Base-by-base conservation (phyloP, 2,113 vertebrate species). In the Hoplias malabaricus region DNA sequence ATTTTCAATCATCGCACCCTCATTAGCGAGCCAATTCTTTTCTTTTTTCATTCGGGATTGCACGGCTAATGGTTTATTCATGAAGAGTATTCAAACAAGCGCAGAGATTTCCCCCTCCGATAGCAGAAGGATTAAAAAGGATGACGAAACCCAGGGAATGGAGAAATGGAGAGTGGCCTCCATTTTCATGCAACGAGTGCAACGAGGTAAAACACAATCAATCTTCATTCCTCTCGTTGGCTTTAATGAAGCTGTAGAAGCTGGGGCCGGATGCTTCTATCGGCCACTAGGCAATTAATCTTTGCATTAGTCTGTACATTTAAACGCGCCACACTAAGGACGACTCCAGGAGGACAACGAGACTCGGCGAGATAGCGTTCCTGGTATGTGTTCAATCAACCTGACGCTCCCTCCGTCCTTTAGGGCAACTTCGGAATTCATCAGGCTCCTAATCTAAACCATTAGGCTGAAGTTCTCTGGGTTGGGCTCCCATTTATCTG, bases 31-130 rank as follows among this genome's bases (percentile, higher is more conserved):
- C 54, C 29, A 57, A 19, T 59, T 76, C 48, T 62, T 40, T 66
- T 72, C 67, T 74, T 29, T 13, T 72, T 31, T 67, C 63, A 73
- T 59, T n/a, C 23, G 59, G 84, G 78, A 85, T 62, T 72, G 77
- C 25, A 2, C 36, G 57, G 75, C 27, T 78, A 61, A 89, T 87
- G 79, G 76, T 85, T 83, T 86, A 90, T 88, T 89, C 83, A 90
- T 89, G 81, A 89, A 78, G 31, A 25, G 25, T 68, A 85, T 72
- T 67, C 59, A 82, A 85, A 89, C 3, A 36, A 85, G 82, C 84
- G 82, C 83, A 57, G 75, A 79, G 80, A 86, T 83, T 78, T 88
- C 83, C 81, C 79, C 57, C 83, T 84, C 79, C 74, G 82, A 87
- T 82, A 65, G 83, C 72, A 79, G 76, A 77, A 82, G 83, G 79